Base-by-base conservation (phyloP, 2,113 vertebrate genomes). In the Podarcis cretensis region DNA sequence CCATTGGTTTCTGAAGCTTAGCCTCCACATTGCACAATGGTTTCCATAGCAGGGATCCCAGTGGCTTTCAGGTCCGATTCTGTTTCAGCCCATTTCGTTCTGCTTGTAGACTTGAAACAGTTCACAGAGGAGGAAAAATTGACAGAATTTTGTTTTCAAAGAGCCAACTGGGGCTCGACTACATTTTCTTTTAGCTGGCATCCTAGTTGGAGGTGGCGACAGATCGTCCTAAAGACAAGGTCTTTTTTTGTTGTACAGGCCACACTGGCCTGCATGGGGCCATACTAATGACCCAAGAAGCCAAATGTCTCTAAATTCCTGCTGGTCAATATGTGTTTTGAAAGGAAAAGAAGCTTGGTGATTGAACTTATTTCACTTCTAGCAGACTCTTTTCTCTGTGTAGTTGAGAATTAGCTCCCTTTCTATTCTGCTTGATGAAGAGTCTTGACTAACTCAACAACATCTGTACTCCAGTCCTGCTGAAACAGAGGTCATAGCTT, bases 31-130 rank as follows among this genome's bases (percentile, higher is more conserved):
- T 18, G 54, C 75, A 54, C 75, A 87, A 35, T 83, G 40, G 86
- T 66, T 87, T 87, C 75, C 40, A 23, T 66, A 80, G 65, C 40
- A 84, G 57, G 85, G 14, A 74, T 81, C 75, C 37, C 54, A 40
- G 1, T n/a, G n/a, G 32, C 7, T 78, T 84, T 57, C 74, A 90
- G 25, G 10, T 78, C 21, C 32, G 20, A 48, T 85, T 89, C 84
- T 21, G 57, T 80, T 74, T 81, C 78, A 76, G 40, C 69, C 84
- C 69, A 23, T 76, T 81, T 57, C 40, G 63, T 83, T 57, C 69
- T 86, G 37, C 40, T 82, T 18, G 14, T 30, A 76, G 63, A 89
- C 25, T 54, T 75, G 89, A 86, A 90, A 90, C n/a, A 40, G 27
- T 32, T 84, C 59, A 25, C 6, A 20, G 32, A 57, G 84, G 32